Conservation (phyloP, 2,113 vertebrate species). For the Neopipo cinnamomea region DNA sequence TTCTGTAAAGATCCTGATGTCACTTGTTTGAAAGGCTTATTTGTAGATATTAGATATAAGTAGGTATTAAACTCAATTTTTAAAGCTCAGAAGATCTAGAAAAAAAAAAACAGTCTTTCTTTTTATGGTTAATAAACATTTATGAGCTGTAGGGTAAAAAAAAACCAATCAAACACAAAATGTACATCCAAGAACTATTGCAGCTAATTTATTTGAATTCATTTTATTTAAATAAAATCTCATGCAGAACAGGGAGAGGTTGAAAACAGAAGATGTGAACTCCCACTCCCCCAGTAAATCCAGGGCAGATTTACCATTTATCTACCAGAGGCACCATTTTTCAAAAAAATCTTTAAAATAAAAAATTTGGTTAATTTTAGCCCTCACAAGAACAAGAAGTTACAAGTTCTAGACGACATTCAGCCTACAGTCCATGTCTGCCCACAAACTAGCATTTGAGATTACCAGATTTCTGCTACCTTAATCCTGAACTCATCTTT, state of each 20-base stretch:
- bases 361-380: neutral
- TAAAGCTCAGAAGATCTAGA: neutral
- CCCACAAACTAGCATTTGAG: neutral
- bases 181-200: neutral
- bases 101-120: neutral
- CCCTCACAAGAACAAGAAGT: neutral
- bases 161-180: too few species aligned
- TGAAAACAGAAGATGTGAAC: neutral
- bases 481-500: neutral
- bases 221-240: neutral
- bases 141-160: neutral
- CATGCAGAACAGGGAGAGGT: neutral
- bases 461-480: neutral
- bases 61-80: neutral
- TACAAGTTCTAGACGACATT: neutral
- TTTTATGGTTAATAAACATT: neutral
- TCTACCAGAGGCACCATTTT: accelerated
- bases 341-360: neutral
- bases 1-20: neutral
- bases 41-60: neutral
- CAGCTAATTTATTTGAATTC: neutral
- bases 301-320: neutral
- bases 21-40: neutral
- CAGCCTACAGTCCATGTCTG: neutral
- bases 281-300: neutral